Base-by-base conservation (phyloP, 2,113 vertebrate species). In the Parus major region DNA sequence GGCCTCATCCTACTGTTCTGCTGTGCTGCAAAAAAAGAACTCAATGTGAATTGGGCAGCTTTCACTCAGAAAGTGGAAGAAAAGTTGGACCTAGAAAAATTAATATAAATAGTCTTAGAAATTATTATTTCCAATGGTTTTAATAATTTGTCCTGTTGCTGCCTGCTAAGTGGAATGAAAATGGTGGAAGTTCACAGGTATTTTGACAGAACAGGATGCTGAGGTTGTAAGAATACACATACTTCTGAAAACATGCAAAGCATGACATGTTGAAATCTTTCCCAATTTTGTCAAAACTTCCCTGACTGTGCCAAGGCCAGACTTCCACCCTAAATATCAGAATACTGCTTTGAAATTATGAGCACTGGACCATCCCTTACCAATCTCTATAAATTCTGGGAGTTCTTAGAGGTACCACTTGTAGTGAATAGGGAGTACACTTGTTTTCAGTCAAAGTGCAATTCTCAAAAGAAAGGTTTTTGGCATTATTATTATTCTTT, bases 51-150 rank as follows among this genome's bases (percentile, higher is more conserved):
- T 70, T 9, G 18, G 83, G 41, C 22, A 88, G 22, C 16, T 79
- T 78, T 91, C 21, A 7, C 18, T 96, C 70, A 96, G 96, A 95
- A 88, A 47, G 15, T 41, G 18, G 22, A 15, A 65, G 36, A 25
- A 56, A 27, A 23, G 15, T 19, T 78, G 8, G 18, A 55, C 59
- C 15, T 53, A 64, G 36, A 80, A 95, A 96, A 95, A 80, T 15
- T 23, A 66, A 84, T 73, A 93, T 64, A 92, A 94, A 86, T 82
- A 75, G 19, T 36, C 44, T 86, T 73, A 89, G 56, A 78, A 90
- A 82, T 53, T 82, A 42, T 88, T 90, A 55, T 76, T 84, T 33
- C 20, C 11, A 64, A 25, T 29, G 53, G 25, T 68, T 85, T 86
- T 46, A 64, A 50, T 68, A 78, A 76, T 79, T 28, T 65, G 33